Evolutionary conservation across 2,113 vertebrate species (phyloP), one percentile per base, ranked within the genome.

Genomic region (Pipa parva): DNA sequence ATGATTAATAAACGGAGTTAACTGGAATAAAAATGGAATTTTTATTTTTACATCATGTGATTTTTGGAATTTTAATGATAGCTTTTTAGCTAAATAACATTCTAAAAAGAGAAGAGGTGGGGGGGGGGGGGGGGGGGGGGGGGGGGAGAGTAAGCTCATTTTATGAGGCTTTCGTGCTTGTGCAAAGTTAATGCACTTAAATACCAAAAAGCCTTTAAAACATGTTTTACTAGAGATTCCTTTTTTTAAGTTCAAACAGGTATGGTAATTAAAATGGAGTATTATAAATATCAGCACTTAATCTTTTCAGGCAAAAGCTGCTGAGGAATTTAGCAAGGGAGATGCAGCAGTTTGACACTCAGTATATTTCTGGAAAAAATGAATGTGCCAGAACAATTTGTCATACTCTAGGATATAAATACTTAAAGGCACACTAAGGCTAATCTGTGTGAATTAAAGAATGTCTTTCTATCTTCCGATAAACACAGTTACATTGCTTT

Each of bases 271-370:
- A 49, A 20, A 49, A 49, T 22, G 18, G 46, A 24, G 21, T 13
- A 49, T 49, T 49, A 49, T 21, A 21, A 22, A 49, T 49, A 49
- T 49, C 46, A 49, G 46, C 46, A 7, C 46, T 49, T 21, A 49
- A 21, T 49, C 46, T 49, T 49, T 49, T 49, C 46, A 21, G 12
- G 39, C 39, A 42, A 42, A n/a, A 42, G 39, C 39, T 42, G 39
- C 15, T 42, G 2, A n/a, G 39, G 39, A 18, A 42, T 42, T 42
- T 42, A 42, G 39, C 13, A 42, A 42, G 7, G 13, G 39, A 42
- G 39, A 42, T 42, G 17, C 39, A 15, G 39, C 11, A 42, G 11
- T n/a, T n/a, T 42, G 39, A 42, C 39, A 42, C 39, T 42, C 10
- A 10, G 29, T 31, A 31, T 31, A 31, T 31, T 31, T 31, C 29